These are phyloP conservation scores for Anabacerthia variegaticeps DNA, from an alignment of 2,797 vertebrate species.

Conservation along the genomic window DNA sequence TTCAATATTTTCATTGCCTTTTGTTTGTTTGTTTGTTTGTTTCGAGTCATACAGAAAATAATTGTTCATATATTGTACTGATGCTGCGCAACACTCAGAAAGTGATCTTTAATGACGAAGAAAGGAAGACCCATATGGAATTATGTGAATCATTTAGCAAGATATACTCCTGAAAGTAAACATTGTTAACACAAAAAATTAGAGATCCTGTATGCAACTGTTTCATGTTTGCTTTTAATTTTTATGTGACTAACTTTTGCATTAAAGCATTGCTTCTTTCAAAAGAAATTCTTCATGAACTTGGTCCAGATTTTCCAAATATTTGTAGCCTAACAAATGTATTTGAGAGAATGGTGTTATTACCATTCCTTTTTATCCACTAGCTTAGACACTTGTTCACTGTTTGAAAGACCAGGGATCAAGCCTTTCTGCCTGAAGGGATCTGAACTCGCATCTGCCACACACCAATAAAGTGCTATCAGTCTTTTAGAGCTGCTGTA, in stretches of 20 bases:
- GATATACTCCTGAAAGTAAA: background rate
- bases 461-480: background rate
- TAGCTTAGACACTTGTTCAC: background rate
- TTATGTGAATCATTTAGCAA: background rate
- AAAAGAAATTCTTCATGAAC: background rate
- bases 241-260: background rate
- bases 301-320: background rate
- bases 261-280: background rate
- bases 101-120: background rate
- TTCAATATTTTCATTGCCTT: background rate
- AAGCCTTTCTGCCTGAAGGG: slow-evolving; percentile 27
- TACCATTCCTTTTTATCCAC: background rate
- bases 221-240: background rate
- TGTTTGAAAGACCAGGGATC: background rate
- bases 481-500: background rate
- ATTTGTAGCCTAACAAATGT: background rate
- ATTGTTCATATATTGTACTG: background rate
- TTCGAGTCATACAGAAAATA: background rate
- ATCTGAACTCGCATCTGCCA: slow-evolving; percentile 17
- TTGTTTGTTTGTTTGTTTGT: background rate
- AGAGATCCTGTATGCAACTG: background rate
- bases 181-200: background rate
- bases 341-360: background rate
- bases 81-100: background rate
- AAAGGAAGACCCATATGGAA: background rate